Conservation (phyloP, 2,888 invertebrate species). For the Glaucopsyche alexis region DNA sequence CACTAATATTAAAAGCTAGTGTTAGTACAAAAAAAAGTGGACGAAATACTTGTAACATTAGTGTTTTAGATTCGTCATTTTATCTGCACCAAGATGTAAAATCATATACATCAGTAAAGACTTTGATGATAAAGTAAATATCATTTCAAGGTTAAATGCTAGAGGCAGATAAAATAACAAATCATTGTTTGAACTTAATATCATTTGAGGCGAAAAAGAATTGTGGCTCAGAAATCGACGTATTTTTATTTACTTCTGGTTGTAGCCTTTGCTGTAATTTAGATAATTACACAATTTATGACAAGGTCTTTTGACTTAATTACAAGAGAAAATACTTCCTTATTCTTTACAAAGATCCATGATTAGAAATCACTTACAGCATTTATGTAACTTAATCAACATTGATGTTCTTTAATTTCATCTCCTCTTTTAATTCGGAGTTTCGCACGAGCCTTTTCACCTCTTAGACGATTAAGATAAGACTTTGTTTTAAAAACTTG, state of each 20-base stretch:
- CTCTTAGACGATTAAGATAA: conserved; percentile 46
- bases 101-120: neutral
- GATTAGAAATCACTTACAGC: conserved; percentile 6
- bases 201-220: conserved; percentile 12
- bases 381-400: conserved; percentile 9
- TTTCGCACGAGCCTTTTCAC: conserved; percentile 21
- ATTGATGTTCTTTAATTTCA: conserved; percentile 6
- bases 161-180: neutral
- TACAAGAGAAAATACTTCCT: neutral
- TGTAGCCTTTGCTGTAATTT: neutral
- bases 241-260: no score
- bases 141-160: neutral
- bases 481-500: conserved; percentile 50
- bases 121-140: neutral
- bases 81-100: neutral
- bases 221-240: neutral
- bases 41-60: conserved; percentile 32
- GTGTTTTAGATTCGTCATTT: conserved; percentile 4
- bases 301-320: neutral
- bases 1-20: conserved; percentile 79
- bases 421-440: conserved; percentile 10
- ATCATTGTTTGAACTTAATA: conserved; percentile 1
- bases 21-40: conserved; percentile 42
- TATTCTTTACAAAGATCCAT: conserved; percentile 30
- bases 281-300: neutral